Conservation (phyloP, 2,888 invertebrate genomes). For the Epirrhoe tristata region DNA sequence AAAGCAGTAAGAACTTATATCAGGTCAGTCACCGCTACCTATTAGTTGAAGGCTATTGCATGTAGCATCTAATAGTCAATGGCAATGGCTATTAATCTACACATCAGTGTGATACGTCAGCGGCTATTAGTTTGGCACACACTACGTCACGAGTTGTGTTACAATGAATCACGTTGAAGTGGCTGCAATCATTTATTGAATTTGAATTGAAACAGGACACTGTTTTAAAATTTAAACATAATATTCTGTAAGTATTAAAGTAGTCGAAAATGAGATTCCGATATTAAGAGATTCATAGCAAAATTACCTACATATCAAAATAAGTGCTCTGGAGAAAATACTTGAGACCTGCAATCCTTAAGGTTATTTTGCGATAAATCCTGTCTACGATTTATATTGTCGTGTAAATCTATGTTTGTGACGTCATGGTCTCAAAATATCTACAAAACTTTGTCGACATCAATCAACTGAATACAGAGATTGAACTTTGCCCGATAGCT, state of each 20-base stretch:
- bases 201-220: background rate
- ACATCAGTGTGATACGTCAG: slow-evolving; percentile 6
- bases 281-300: too few relatives aligned
- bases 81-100: slow-evolving; percentile 1
- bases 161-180: slow-evolving; percentile 11
- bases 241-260: too few relatives aligned
- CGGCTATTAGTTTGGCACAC: slow-evolving; percentile 19
- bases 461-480: slow-evolving; percentile 16
- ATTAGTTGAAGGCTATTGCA: background rate
- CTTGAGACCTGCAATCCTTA: too few relatives aligned
- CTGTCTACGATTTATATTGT: slow-evolving; percentile 1
- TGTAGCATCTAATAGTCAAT: slow-evolving; percentile 5
- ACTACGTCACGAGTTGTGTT: slow-evolving; percentile 7
- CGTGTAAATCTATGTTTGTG: slow-evolving; percentile 18
- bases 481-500: slow-evolving; percentile 2
- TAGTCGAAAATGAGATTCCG: too few relatives aligned
- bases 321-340: too few relatives aligned
- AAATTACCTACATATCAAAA: too few relatives aligned
- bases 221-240: too few relatives aligned
- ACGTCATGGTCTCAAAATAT: slow-evolving; percentile 23
- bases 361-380: too few relatives aligned
- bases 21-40: background rate
- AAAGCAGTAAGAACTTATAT: background rate
- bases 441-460: slow-evolving; percentile 10
- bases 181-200: slow-evolving; percentile 2